Base-by-base conservation (phyloP, 2,797 vertebrate species). In the Synaphobranchus kaupii region DNA sequence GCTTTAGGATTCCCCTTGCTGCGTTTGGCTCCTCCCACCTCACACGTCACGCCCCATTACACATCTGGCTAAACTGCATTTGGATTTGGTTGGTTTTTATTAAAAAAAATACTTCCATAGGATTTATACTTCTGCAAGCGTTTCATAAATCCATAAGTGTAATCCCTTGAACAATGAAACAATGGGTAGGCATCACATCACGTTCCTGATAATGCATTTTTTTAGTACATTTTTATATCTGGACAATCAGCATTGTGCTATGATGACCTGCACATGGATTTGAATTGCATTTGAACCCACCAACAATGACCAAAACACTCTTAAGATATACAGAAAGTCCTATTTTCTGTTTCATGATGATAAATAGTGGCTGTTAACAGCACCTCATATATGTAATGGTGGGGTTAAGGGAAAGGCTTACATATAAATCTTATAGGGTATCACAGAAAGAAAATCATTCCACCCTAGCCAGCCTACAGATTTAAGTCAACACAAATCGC, bases 31-130 rank as follows among this genome's bases (percentile, higher is more conserved):
- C n/a, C n/a, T n/a, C n/a, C n/a, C n/a, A n/a, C n/a, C n/a, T n/a
- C n/a, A n/a, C n/a, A n/a, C n/a, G n/a, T n/a, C n/a, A n/a, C n/a
- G n/a, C n/a, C n/a, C n/a, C n/a, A n/a, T n/a, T n/a, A n/a, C n/a
- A n/a, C n/a, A n/a, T 81, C 78, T 81, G 73, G 73, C 73, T 76
- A 76, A 76, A 76, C 73, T 39, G 78, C 9, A 4, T n/a, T 81
- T 25, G 47, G 78, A 50, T 81, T 81, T 50, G 44, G 78, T 81
- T 50, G 44, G 44, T 81, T 81, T 50, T 81, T 81, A 81, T 81
- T 81, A 47, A 78, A 78, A 60, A 54, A 58, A 78, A 17, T 34
- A 39, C 17, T 81, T 48, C 44, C 78, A 81, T 50, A 50, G 78
- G 78, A 81, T 81, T 81, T 81, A 50, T 81, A n/a, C 12, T 81